Evolutionary conservation across 2,888 invertebrate species (phyloP).

Genomic region (Plagodis dolabraria): DNA sequence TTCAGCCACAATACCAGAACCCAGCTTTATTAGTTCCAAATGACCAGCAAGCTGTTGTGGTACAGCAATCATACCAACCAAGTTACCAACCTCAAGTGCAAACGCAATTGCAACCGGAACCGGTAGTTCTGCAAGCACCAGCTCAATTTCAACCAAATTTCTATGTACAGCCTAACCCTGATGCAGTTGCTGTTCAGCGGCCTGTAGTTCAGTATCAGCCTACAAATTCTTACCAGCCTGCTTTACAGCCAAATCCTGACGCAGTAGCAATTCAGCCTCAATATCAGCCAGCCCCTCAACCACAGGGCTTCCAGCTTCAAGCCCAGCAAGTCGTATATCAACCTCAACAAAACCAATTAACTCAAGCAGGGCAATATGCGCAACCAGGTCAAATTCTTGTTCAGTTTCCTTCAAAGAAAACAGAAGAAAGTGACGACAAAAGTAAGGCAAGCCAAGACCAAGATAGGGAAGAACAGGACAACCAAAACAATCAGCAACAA

Average conservation of each 20-base stretch:
- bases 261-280: conserved; percentile 34
- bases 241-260: conserved; percentile 31
- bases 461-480: conserved; percentile 19
- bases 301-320: conserved; percentile 51
- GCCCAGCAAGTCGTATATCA: conserved; percentile 48
- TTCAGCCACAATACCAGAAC: conserved; percentile 46
- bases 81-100: conserved; percentile 35
- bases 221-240: conserved; percentile 34
- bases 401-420: conserved; percentile 4
- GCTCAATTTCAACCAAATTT: conserved; percentile 38
- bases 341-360: conserved; percentile 22
- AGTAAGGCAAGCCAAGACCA: conserved; percentile 8
- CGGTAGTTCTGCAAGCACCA: conserved; percentile 37
- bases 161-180: conserved; percentile 35
- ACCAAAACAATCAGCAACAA: conserved; percentile 31
- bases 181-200: conserved; percentile 34
- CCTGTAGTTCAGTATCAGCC: conserved; percentile 43
- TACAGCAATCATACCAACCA: conserved; percentile 39
- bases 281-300: conserved; percentile 31
- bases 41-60: conserved; percentile 25
- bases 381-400: neutral
- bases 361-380: conserved; percentile 9
- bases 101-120: conserved; percentile 39
- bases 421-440: conserved; percentile 29
- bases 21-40: conserved; percentile 51